Conservation (phyloP, 2,113 vertebrate species). For the Nothobranchius kuhntae region DNA sequence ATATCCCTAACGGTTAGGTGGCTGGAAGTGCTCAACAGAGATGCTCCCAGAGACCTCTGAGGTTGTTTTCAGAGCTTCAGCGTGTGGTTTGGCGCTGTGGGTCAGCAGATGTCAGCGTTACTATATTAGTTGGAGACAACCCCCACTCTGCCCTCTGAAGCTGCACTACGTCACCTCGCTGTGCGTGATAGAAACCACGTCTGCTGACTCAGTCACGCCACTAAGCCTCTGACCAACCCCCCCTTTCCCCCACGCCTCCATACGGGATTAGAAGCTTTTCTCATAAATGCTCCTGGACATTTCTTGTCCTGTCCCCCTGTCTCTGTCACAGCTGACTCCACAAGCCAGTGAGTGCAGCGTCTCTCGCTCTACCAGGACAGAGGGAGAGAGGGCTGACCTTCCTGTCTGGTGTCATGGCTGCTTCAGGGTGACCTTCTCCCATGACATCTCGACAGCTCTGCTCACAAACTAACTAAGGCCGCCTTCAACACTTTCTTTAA, state of each 20-base stretch:
- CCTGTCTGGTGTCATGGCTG: constrained; percentile 64
- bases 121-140: constrained; percentile 1
- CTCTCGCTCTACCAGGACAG: neutral
- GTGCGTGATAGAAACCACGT: constrained; percentile 14
- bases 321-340: constrained; percentile 5
- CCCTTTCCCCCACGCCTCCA: neutral
- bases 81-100: neutral
- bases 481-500: neutral
- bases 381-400: constrained; percentile 12
- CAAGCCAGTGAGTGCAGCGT: constrained; percentile 11
- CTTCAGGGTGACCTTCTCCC: constrained; percentile 67
- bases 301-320: neutral
- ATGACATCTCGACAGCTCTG: neutral
- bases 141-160: neutral
- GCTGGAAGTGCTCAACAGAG: neutral
- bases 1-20: neutral
- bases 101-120: constrained; percentile 25
- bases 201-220: constrained; percentile 54
- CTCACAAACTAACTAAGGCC: neutral
- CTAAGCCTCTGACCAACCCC: constrained; percentile 19
- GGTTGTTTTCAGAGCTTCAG: neutral
- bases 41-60: neutral
- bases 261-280: constrained; percentile 27
- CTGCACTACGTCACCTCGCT: constrained; percentile 23
- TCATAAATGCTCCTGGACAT: neutral